Conservation (phyloP, 23 tunicate species). For the Ciona savignyi region DNA sequence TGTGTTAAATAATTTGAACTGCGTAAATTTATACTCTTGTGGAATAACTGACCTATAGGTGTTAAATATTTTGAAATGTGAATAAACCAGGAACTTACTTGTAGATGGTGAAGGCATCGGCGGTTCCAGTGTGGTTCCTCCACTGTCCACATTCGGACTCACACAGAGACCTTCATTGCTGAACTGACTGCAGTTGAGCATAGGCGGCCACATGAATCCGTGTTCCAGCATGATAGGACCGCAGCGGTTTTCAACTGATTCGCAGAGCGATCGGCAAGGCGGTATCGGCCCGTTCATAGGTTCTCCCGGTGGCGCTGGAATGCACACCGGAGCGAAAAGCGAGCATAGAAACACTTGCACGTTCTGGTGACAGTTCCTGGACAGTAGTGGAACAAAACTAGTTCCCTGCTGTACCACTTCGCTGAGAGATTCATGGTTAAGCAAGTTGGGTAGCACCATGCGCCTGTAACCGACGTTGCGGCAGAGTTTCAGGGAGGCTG, state of each 20-base stretch:
- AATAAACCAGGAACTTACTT: no score
- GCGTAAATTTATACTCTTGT: no score
- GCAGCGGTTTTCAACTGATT: slow-evolving; percentile 48
- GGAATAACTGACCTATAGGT: no score
- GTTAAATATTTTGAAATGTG: no score
- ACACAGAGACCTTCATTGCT: slow-evolving; percentile 65
- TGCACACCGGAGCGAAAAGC: slow-evolving; percentile 85
- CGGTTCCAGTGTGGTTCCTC: slow-evolving; percentile 1
- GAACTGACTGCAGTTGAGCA: slow-evolving; percentile 80
- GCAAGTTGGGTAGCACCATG: slow-evolving; percentile 77
- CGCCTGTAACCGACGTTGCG: slow-evolving; percentile 50
- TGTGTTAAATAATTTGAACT: no score
- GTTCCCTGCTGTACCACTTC: slow-evolving; percentile 77
- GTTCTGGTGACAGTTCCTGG: slow-evolving; percentile 52
- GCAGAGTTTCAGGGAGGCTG: slow-evolving; percentile 54
- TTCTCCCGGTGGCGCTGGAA: slow-evolving; percentile 10
- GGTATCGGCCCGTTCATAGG: slow-evolving; percentile 56
- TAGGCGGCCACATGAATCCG: slow-evolving; percentile 71
- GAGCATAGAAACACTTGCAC: slow-evolving; percentile 74
- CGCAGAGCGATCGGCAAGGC: slow-evolving; percentile 80
- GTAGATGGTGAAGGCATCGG: not conserved
- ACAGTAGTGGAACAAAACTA: slow-evolving; percentile 71
- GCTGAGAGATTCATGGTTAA: slow-evolving; percentile 73
- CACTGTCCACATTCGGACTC: slow-evolving; percentile 5
- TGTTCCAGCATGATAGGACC: slow-evolving; percentile 37